Percentiles rank a stretch among this genome's conserved stretches.
Evolutionary conservation across 1,140 invertebrate genomes (phyloP).

Genomic region (Listronotus bonariensis): DNA sequence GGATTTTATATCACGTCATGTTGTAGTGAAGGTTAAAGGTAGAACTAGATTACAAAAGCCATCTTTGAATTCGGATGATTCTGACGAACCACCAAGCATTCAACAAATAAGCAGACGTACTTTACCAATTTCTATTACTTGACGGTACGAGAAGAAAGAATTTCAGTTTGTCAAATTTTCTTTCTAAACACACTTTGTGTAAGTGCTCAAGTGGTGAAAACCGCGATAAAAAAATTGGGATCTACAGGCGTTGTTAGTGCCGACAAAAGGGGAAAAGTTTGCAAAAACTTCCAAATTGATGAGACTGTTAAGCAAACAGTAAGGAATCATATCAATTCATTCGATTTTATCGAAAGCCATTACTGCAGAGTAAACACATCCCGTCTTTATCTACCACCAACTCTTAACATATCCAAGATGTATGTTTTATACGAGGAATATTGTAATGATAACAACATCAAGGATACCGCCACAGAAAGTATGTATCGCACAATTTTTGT

Average conservation of each 20-base stretch:
- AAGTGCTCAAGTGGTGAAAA: conserved; percentile 22
- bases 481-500: conserved; percentile 15
- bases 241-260: conserved; percentile 14
- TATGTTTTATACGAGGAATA: conserved; percentile 8
- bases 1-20: conserved; percentile 19
- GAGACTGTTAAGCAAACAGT: conserved; percentile 15
- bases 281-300: conserved; percentile 22
- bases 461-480: conserved; percentile 11
- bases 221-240: conserved; percentile 15
- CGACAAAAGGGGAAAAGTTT: conserved; percentile 21
- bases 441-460: conserved; percentile 12
- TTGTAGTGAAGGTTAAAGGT: conserved; percentile 5
- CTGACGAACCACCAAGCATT: too few relatives aligned
- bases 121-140: conserved; percentile 7
- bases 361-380: background rate
- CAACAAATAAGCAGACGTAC: background rate
- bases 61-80: too few relatives aligned
- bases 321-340: conserved; percentile 19
- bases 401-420: conserved; percentile 10
- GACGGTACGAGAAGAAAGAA: background rate
- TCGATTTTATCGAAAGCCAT: conserved; percentile 10
- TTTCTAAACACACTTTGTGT: conserved; percentile 18
- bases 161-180: conserved; percentile 3
- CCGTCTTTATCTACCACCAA: background rate
- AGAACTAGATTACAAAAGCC: background rate